A percentile compares a stretch with the other conserved stretches of the same genome.
Conservation (phyloP, 2,888 invertebrate genomes). For the Azorinus chamasolen region DNA sequence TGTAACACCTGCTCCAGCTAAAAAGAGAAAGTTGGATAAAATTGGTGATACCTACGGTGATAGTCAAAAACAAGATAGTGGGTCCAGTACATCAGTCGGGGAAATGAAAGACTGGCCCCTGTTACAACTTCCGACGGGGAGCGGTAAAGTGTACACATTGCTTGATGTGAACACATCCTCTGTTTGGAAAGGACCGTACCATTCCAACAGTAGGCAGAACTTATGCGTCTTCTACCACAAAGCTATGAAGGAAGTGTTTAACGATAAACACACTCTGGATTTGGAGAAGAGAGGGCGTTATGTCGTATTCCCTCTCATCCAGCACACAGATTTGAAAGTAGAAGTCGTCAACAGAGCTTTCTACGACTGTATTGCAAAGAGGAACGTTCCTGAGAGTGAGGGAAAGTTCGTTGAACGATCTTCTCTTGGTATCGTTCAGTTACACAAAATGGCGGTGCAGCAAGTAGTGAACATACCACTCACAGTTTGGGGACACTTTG, state of each 20-base stretch:
- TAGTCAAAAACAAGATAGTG: constrained; percentile 2
- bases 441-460: constrained; percentile 29
- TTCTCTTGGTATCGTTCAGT: constrained; percentile 43
- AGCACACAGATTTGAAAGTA: constrained; percentile 1
- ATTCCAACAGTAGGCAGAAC: constrained; percentile 17
- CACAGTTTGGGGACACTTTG: constrained; percentile 46
- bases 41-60: not conserved
- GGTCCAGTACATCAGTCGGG: not conserved
- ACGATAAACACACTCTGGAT: constrained; percentile 35
- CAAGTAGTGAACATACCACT: constrained; percentile 18
- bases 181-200: constrained; percentile 51
- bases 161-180: constrained; percentile 15
- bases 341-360: constrained; percentile 15
- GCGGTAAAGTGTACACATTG: constrained; percentile 49
- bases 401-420: constrained; percentile 42
- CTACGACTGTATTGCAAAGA: constrained; percentile 50
- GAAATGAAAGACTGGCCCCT: constrained; percentile 24
- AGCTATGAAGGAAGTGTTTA: constrained; percentile 44
- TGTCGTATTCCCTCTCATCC: constrained; percentile 34
- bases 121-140: constrained; percentile 48
- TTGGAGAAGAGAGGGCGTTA: constrained; percentile 24
- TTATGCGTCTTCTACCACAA: constrained; percentile 43
- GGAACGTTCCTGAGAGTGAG: constrained; percentile 21
- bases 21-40: not conserved
- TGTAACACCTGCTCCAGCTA: too few relatives aligned